Conservation (phyloP, 2,113 vertebrate genomes). For the Gila orcuttii region DNA sequence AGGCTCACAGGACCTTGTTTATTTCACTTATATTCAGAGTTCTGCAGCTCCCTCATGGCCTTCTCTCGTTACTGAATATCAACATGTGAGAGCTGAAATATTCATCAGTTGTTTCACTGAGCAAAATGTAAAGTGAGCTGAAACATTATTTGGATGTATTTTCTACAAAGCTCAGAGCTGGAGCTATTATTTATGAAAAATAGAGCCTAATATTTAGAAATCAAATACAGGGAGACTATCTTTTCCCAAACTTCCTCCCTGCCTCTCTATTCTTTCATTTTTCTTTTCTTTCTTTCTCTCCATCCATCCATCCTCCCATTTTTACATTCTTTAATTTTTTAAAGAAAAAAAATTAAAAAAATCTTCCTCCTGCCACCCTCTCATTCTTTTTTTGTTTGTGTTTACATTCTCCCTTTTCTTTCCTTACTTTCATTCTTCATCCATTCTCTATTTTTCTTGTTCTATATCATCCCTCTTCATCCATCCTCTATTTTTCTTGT, state of each 20-base stretch:
- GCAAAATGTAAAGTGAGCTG: not conserved
- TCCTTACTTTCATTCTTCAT: not conserved
- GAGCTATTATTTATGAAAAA: not conserved
- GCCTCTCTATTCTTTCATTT: not conserved
- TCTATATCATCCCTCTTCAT: not conserved
- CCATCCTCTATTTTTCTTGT: not conserved
- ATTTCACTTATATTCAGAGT: not conserved
- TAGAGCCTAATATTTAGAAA: constrained; percentile 3
- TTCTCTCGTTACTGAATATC: constrained; percentile 25
- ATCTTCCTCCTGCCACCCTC: too few species aligned
- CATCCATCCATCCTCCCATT: not conserved
- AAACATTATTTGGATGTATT: not conserved
- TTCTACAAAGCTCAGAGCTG: not conserved
- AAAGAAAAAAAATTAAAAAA: too few species aligned
- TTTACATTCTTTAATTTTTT: not conserved
- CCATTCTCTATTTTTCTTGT: not conserved
- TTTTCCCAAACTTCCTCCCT: not conserved
- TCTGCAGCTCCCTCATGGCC: not conserved
- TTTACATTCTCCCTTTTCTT: not conserved
- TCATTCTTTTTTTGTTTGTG: not conserved
- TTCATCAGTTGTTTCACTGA: constrained; percentile 1
- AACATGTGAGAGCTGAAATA: constrained; percentile 28
- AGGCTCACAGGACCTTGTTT: not conserved
- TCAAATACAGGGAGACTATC: not conserved
- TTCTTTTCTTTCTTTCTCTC: not conserved